Evolutionary conservation across 2,113 vertebrate genomes (phyloP), one percentile per base, ranked within the genome.

Genomic region (Ophthalmolycus amberensis): DNA sequence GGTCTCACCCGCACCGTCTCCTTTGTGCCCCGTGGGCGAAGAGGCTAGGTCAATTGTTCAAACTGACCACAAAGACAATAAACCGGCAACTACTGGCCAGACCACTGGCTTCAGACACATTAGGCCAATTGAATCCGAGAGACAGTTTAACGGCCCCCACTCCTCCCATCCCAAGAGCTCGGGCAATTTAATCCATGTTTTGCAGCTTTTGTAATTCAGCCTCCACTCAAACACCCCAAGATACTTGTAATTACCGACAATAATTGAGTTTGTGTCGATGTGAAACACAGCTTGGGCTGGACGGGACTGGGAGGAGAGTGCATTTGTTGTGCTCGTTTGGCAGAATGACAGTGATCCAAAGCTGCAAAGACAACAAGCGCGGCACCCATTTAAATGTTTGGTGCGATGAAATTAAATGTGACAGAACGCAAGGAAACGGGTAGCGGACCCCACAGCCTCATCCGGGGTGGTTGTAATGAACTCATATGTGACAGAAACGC

Each of bases 141-240:
- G 88, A 94, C 73, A 88, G 91, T 92, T 94, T 96, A 96, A 97
- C 94, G 90, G 95, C 95, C 95, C 95, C 93, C 95, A 95, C 94
- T 95, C 93, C 93, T 91, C 96, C 95, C 94, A 92, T 94, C n/a
- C n/a, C 94, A 88, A 95, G 92, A 84, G 93, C 93, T 92, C 92
- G 91, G 91, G 91, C 93, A 92, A 87, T 91, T 93, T 95, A 96
- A 96, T 96, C 95, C 93, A 86, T 94, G 92, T 95, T 94, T 95
- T 94, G 85, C 90, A 92, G 89, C 92, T 85, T 94, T 93, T 92
- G 90, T 92, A 91, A 94, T 94, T 92, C 90, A 84, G 90, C 86
- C 85, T 93, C 90, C 89, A 88, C 89, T 94, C 90, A 93, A 92
- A 92, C 92, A 93, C 91, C 92, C 89, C 73, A 75, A 94, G 94